Evolutionary conservation across 2,888 invertebrate species (phyloP), one percentile per base, ranked within the genome.

Genomic region (Lycaena phlaeas): DNA sequence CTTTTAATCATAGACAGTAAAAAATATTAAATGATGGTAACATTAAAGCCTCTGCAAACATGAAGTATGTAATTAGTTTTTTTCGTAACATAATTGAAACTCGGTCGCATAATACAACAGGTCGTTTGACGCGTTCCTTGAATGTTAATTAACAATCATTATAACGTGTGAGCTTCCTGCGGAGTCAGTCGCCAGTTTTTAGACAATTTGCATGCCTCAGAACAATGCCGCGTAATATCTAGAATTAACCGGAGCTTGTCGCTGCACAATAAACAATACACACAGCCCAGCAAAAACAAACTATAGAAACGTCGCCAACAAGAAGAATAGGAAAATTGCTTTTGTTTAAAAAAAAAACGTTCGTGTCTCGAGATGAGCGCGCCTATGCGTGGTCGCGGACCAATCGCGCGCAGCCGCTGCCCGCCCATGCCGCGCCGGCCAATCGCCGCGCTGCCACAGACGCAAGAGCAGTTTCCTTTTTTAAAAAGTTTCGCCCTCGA

Each of bases 271-370:
- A 77, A 81, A 82, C 81, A 82, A 84, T 81, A 79, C 81, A 79
- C 75, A 71, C 63, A 58, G 59, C 60, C 59, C 59, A 68, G 67
- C 73, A 79, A 81, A 79, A 84, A 81, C 79, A 71, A 79, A 78
- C 81, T 76, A 74, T 72, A 71, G 62, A 70, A 77, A 77, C 76
- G 61, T 62, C 67, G 65, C 61, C 77, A 84, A 82, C 78, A 82
- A 81, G 79, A 82, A 84, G 76, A 79, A 81, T 84, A 82, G 84
- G 79, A 84, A 84, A 84, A 82, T 84, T 81, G 74, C 77, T 79
- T 79, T 81, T 77, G 78, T 81, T 78, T 76, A 22, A 77, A 81
- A 82, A 58, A 81, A 82, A 81, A 81, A 77, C 77, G 81, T 78
- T 76, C 69, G 69, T 65, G 69, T 73, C 69, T 71, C 68, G 74